Percentiles rank a stretch among this genome's conserved stretches.
These are phyloP conservation scores for Planiliza haematocheilus DNA, from an alignment of 2,113 vertebrate species.

Conservation along the genomic window DNA sequence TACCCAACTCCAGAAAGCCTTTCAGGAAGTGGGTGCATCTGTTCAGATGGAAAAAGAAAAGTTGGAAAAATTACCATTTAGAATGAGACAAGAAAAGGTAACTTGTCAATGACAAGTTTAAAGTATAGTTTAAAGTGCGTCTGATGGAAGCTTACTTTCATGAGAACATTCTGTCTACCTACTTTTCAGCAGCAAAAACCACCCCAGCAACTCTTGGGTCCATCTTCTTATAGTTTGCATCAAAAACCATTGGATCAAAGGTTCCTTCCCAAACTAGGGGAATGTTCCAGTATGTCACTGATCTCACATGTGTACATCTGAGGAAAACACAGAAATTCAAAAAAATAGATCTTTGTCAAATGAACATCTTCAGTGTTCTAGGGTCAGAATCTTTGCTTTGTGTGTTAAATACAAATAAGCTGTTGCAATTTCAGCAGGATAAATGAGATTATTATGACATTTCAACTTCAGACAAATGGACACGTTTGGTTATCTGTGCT, in stretches of 20 bases:
- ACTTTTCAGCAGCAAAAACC: constrained; percentile 65
- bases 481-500: no score
- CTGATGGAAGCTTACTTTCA: not conserved
- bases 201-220: constrained; percentile 61
- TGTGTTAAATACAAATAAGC: not conserved
- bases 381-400: no score
- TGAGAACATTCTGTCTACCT: constrained; percentile 16
- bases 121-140: no score
- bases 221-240: constrained; percentile 56
- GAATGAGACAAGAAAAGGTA: not conserved
- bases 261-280: constrained; percentile 66
- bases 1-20: constrained; percentile 45
- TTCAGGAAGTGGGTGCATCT: constrained; percentile 58
- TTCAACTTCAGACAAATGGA: no score
- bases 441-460: no score
- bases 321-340: not conserved
- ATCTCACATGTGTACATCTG: constrained; percentile 62
- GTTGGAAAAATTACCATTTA: not conserved
- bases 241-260: constrained; percentile 61
- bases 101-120: no score
- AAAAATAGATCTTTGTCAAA: not conserved
- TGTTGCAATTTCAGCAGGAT: no score
- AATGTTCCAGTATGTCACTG: constrained; percentile 62
- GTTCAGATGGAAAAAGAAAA: not conserved
- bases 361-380: no score